These are phyloP conservation scores for Morpho helenor DNA, from an alignment of 2,888 invertebrate species.

Conservation along the genomic window DNA sequence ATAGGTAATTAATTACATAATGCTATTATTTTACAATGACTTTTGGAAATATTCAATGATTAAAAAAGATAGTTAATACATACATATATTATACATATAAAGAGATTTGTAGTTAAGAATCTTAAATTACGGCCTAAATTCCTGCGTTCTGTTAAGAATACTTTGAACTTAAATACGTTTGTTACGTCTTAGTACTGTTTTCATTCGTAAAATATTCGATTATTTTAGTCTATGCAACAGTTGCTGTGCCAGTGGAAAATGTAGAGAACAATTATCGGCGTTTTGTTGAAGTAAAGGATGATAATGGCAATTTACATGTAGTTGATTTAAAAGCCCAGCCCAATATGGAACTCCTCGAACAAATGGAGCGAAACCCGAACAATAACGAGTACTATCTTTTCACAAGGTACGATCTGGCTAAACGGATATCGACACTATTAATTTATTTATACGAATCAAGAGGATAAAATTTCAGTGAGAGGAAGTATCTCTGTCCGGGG, in stretches of 20 bases:
- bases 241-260: slow-evolving; percentile 27
- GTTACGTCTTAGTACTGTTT: too few species aligned
- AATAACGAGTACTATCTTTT: slow-evolving; percentile 41
- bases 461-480: background rate
- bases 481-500: too few species aligned
- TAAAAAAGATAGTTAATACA: too few species aligned
- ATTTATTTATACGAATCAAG: too few species aligned
- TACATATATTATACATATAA: too few species aligned
- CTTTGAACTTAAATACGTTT: background rate
- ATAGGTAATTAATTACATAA: too few species aligned
- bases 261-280: slow-evolving; percentile 34
- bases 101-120: too few species aligned
- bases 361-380: slow-evolving; percentile 39
- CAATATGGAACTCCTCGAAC: slow-evolving; percentile 35
- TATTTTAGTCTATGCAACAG: slow-evolving; percentile 23
- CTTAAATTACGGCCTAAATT: too few species aligned
- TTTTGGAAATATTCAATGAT: too few species aligned
- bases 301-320: slow-evolving; percentile 36
- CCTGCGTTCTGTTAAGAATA: background rate
- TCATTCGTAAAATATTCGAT: background rate
- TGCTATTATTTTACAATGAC: too few species aligned
- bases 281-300: slow-evolving; percentile 39
- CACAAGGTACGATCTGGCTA: slow-evolving; percentile 30
- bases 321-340: slow-evolving; percentile 44
- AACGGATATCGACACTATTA: too few species aligned